Evolutionary conservation across 2,888 invertebrate genomes (phyloP).

Genomic region (Anoncus sp.): DNA sequence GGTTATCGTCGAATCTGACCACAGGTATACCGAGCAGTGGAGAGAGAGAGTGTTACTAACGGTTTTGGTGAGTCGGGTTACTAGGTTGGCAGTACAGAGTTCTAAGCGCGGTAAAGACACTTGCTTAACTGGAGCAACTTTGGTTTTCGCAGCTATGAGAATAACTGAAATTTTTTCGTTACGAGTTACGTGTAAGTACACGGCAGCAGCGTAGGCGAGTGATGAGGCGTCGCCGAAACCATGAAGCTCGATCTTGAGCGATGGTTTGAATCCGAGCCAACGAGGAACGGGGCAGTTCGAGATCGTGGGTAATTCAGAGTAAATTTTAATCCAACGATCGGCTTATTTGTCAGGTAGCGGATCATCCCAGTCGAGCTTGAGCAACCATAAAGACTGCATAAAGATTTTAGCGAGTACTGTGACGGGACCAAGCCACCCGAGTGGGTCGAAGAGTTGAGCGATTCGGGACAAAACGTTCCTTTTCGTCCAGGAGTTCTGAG

Average conservation of each 20-base stretch:
- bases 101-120: constrained; percentile 27
- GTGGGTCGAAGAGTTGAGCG: constrained; percentile 53
- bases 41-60: background rate
- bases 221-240: constrained; percentile 33
- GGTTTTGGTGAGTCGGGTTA: constrained; percentile 7
- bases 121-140: constrained; percentile 33
- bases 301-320: constrained; percentile 7
- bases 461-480: constrained; percentile 24
- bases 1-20: constrained; percentile 50
- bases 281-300: constrained; percentile 6
- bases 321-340: constrained; percentile 11
- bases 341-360: constrained; percentile 18
- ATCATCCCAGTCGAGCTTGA: constrained; percentile 28
- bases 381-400: constrained; percentile 17
- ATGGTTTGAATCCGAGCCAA: constrained; percentile 19
- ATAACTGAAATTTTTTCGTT: background rate
- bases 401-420: constrained; percentile 27
- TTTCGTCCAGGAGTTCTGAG: background rate
- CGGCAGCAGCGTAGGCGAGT: constrained; percentile 27
- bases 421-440: constrained; percentile 48
- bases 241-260: constrained; percentile 12
- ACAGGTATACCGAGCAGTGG: constrained; percentile 23
- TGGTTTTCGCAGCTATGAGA: constrained; percentile 17
- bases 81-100: constrained; percentile 22
- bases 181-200: constrained; percentile 8